phyloP scores from a whole-genome alignment of 2,888 invertebrate genomes.

The Neoitamus cyanurus region DNA sequence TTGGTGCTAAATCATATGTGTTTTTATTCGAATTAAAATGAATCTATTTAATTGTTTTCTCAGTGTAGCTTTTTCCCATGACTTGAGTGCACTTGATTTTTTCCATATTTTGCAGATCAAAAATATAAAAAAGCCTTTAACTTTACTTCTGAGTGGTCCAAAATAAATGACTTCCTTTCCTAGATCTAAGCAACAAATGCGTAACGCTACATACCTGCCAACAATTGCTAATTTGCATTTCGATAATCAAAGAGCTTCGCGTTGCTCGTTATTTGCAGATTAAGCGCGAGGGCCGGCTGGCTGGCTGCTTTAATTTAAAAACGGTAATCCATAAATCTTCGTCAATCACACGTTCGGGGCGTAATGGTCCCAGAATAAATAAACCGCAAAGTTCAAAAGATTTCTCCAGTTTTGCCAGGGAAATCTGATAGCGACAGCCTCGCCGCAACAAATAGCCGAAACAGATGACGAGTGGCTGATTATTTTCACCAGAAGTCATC shows the following conservation, averaged over 20 bases:
- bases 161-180: neutral
- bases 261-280: neutral
- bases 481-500: constrained; percentile 38
- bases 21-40: too few species aligned
- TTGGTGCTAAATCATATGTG: too few species aligned
- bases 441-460: constrained; percentile 37
- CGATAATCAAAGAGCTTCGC: neutral
- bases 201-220: neutral
- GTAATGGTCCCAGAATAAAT: constrained; percentile 29
- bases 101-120: too few species aligned
- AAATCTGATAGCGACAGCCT: constrained; percentile 26
- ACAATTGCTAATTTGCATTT: neutral
- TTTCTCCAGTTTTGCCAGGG: neutral
- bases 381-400: constrained; percentile 27
- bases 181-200: neutral
- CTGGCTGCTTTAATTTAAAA: neutral
- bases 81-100: too few species aligned
- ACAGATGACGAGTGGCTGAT: constrained; percentile 36
- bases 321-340: constrained; percentile 40
- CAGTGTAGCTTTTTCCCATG: too few species aligned
- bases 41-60: too few species aligned
- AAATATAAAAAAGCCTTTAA: too few species aligned
- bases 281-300: neutral
- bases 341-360: constrained; percentile 39
- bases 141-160: too few species aligned